Evolutionary conservation across 2,797 vertebrate species (phyloP).

Genomic region (Luscinia luscinia): DNA sequence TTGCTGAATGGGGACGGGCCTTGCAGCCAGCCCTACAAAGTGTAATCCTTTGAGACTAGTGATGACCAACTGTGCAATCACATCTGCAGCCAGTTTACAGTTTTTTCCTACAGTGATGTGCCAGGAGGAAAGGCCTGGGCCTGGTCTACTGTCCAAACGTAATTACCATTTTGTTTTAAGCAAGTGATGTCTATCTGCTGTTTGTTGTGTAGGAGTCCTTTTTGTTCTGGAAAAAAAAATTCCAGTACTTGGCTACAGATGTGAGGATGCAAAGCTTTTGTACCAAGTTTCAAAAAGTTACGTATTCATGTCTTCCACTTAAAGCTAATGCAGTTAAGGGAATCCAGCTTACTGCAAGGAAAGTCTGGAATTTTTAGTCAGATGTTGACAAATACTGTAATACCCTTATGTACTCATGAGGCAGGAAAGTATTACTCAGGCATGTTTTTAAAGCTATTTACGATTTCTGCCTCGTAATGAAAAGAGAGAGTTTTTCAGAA

Average conservation of each 20-base stretch:
- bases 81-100: background rate
- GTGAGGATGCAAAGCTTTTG: background rate
- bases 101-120: background rate
- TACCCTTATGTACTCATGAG: background rate
- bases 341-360: background rate
- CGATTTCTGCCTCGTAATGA: background rate
- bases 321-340: background rate
- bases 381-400: constrained; percentile 13
- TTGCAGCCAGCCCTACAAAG: background rate
- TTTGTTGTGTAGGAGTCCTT: background rate
- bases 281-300: background rate
- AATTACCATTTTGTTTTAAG: constrained; percentile 21
- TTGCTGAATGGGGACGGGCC: background rate
- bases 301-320: background rate
- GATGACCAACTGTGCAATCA: background rate
- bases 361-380: constrained; percentile 10
- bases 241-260: background rate
- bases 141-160: background rate
- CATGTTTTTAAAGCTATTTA: background rate
- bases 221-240: background rate
- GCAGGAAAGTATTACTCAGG: background rate
- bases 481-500: background rate
- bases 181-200: constrained; percentile 1
- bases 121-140: background rate
- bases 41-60: background rate